Base-by-base conservation (phyloP, 2,113 vertebrate species). In the Oryzias javanicus region DNA sequence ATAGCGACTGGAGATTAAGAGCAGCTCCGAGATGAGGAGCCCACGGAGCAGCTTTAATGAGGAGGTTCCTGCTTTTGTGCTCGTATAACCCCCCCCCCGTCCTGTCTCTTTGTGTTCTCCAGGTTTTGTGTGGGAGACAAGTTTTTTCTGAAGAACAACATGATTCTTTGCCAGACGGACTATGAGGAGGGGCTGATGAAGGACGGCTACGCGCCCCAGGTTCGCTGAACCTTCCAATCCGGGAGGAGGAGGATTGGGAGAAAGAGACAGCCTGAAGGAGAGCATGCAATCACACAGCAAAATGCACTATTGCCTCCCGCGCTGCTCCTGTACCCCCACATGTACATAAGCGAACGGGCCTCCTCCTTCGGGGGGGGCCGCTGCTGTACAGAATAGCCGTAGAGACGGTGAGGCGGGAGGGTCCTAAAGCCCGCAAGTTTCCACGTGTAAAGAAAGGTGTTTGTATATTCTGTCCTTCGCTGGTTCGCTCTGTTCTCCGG, bases 61-160 rank as follows among this genome's bases (percentile, higher is more conserved):
- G 29, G 29, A 35, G 29, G 29, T 35, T 35, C 29, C 29, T 35
- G 29, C 7, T 35, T 35, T 10, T 10, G 29, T 35, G 29, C 29
- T 35, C 29, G 10, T 35, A 8, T 54, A 29, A 10, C 10, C 20
- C 22, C n/a, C n/a, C 51, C 44, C 49, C 40, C 27, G 16, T 19
- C 1, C 3, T 62, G 16, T 15, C 55, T 81, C 47, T 76, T 35
- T 88, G 88, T 80, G 24, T 67, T 27, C 1, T 89, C 58, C 92
- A 99, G 97, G 87, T 99, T 99, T 93, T 99, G 97, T 54, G 96
- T 99, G 14, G 97, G 97, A 90, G 97, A 99, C 90, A 99, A 99
- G 89, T 99, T 99, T 90, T 99, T 99, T 91, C 92, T 99, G 87
- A 99, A 99, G 93, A 99, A 99, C 92, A 99, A 98, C 92, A 98